A percentile compares a stretch with the other conserved stretches of the same genome.
Evolutionary conservation across 2,797 vertebrate species (phyloP).

Genomic region (Danio jaintianensis): DNA sequence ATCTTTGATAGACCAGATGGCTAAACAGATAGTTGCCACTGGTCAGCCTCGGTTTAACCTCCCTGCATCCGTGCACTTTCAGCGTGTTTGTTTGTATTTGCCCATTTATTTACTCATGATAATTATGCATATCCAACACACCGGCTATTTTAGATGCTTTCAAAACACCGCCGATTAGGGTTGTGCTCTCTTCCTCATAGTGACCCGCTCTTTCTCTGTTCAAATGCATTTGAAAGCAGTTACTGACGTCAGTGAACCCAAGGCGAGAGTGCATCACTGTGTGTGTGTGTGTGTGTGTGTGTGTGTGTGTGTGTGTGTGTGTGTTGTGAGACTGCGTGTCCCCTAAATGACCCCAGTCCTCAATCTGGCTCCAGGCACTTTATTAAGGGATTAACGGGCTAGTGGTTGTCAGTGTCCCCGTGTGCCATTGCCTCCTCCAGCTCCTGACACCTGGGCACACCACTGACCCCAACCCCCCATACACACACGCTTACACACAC

Average conservation of each 20-base stretch:
- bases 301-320: no score
- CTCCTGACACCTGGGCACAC: conserved; percentile 60
- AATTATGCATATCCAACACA: conserved; percentile 19
- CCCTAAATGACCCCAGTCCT: conserved; percentile 70
- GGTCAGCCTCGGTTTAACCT: conserved; percentile 46
- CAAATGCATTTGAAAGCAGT: conserved; percentile 24
- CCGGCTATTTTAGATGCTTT: conserved; percentile 31
- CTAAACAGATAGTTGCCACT: conserved; percentile 45
- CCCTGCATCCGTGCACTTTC: conserved; percentile 2
- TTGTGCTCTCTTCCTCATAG: not conserved
- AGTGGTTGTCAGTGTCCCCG: conserved; percentile 76
- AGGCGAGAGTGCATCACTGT: conserved; percentile 40
- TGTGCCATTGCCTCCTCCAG: conserved; percentile 58
- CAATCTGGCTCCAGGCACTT: conserved; percentile 74
- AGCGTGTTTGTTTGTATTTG: conserved; percentile 30
- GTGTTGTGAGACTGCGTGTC: conserved; percentile 54
- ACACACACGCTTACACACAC: conserved; percentile 55
- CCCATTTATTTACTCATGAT: conserved; percentile 1
- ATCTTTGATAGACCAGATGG: conserved; percentile 38
- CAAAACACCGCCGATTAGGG: conserved; percentile 33
- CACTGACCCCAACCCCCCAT: conserved; percentile 37
- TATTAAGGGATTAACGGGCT: conserved; percentile 80
- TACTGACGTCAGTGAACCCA: conserved; percentile 43
- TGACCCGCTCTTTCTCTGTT: not conserved
- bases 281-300: conserved; percentile 41